Evolutionary conservation across 92 coral and sea anemone species (phyloP).

Genomic region (Umimayanthus kanabou): DNA sequence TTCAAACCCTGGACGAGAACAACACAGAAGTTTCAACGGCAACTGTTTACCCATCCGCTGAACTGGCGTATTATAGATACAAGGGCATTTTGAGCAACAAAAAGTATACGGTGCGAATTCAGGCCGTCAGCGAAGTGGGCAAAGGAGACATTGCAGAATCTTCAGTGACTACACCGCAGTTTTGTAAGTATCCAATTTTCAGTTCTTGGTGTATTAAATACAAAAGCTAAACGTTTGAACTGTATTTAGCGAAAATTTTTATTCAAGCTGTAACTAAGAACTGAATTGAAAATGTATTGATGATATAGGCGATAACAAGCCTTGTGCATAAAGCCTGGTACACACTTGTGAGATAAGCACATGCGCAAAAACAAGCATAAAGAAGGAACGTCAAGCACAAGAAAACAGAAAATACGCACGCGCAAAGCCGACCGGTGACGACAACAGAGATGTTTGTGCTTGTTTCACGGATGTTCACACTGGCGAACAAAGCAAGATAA

Average conservation of each 20-base stretch:
- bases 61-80: background rate
- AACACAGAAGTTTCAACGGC: background rate
- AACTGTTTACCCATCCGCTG: background rate
- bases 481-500: no score
- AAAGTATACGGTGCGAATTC: background rate
- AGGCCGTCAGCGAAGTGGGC: constrained; percentile 5
- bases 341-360: no score
- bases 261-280: background rate
- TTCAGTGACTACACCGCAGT: constrained; percentile 2
- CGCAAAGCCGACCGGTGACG: no score
- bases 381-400: no score
- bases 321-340: no score
- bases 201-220: background rate
- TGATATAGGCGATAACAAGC: no score
- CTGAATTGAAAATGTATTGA: no score
- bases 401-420: no score
- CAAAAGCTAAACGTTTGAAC: background rate
- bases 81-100: background rate
- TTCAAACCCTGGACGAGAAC: background rate
- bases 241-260: background rate
- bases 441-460: no score
- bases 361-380: no score
- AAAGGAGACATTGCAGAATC: constrained; percentile 2
- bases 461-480: no score
- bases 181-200: background rate